These are phyloP conservation scores for Sebastes nivosus DNA, from an alignment of 2,797 vertebrate genomes.

Conservation along the genomic window DNA sequence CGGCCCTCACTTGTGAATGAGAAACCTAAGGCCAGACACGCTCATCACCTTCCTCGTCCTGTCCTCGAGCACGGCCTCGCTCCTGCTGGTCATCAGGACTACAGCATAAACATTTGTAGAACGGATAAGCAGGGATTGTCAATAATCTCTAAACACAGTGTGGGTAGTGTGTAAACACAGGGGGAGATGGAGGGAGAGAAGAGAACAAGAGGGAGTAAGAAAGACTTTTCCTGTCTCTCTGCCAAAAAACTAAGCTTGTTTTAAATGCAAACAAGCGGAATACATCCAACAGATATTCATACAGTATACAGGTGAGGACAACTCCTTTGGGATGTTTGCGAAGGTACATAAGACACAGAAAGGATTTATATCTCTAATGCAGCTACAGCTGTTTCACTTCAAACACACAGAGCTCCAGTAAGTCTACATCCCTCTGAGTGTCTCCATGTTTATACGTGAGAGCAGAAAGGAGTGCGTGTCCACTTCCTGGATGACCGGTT, in stretches of 20 bases:
- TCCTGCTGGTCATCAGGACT: constrained; percentile 13
- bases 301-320: not conserved
- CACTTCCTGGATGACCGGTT: not conserved
- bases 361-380: not conserved
- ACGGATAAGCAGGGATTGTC: constrained; percentile 49
- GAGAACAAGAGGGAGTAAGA: constrained; percentile 12
- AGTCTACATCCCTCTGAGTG: constrained; percentile 31
- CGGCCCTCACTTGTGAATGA: constrained; percentile 13
- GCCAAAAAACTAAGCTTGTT: constrained; percentile 1
- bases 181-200: not conserved
- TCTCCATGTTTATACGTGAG: constrained; percentile 49
- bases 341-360: not conserved
- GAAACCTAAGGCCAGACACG: not conserved
- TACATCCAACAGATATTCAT: not conserved
- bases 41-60: not conserved
- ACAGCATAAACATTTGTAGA: constrained; percentile 71
- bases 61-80: not conserved
- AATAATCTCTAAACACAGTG: constrained; percentile 60
- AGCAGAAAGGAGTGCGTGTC: constrained; percentile 1
- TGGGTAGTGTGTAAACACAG: constrained; percentile 59
- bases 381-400: constrained; percentile 57
- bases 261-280: constrained; percentile 7
- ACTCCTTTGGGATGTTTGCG: not conserved
- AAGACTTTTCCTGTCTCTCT: not conserved
- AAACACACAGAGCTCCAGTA: constrained; percentile 51